Conservation (phyloP, 2,113 vertebrate genomes). For the Cephalopterus ornatus region DNA sequence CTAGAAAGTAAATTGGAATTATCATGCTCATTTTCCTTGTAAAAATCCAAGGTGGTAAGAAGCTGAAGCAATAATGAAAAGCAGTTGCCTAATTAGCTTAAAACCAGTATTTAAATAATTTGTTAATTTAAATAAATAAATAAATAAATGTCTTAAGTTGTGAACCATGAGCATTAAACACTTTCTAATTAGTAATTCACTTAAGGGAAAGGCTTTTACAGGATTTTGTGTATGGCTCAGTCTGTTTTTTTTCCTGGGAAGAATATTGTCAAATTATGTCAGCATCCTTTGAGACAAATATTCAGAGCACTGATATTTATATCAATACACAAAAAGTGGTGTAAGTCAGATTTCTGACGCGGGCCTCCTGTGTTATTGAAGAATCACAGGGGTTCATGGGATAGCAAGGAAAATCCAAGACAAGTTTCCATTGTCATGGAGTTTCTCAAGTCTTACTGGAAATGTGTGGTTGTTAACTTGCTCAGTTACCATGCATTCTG, state of each 20-base stretch:
- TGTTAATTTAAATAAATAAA: neutral
- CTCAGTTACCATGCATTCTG: neutral
- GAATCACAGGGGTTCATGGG: neutral
- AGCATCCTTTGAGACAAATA: no score
- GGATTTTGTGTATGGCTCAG: no score
- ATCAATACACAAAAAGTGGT: neutral
- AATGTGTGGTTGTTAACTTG: neutral
- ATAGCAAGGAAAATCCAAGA: neutral
- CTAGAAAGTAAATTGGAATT: no score
- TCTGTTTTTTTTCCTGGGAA: no score
- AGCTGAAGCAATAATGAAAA: slow-evolving; percentile 8
- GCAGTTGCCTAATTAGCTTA: slow-evolving; percentile 29
- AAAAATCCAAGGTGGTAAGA: slow-evolving; percentile 39
- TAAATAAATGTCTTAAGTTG: neutral
- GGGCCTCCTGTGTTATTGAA: neutral
- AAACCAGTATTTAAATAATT: neutral
- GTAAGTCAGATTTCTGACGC: neutral
- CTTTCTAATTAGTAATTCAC: neutral
- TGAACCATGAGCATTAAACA: neutral
- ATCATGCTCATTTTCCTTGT: slow-evolving; percentile 14
- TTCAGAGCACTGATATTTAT: neutral
- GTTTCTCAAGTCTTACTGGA: neutral
- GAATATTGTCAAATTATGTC: no score
- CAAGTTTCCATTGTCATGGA: neutral
- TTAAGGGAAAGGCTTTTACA: no score